phyloP scores from a whole-genome alignment of 92 coral and sea anemone genomes.

The Desmophyllum pertusum region DNA sequence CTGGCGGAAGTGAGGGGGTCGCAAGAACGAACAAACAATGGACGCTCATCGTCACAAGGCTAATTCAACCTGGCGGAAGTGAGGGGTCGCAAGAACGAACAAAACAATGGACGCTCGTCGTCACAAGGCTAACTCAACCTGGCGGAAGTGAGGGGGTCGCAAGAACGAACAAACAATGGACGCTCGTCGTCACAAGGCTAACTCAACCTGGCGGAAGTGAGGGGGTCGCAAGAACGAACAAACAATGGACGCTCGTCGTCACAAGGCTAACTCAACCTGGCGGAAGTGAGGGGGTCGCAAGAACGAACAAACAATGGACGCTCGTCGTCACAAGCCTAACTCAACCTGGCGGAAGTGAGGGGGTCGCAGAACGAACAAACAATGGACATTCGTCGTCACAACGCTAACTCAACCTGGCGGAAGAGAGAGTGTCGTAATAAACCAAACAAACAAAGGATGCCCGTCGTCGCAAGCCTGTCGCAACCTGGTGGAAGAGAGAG shows the following conservation, averaged over 20 bases:
- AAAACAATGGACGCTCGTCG: slow-evolving; percentile 30
- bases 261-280: slow-evolving; percentile 39
- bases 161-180: slow-evolving; percentile 29
- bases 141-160: slow-evolving; percentile 29
- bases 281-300: slow-evolving; percentile 35
- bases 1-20: too few relatives aligned
- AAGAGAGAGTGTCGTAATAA: too few relatives aligned
- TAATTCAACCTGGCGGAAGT: too few relatives aligned
- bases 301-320: slow-evolving; percentile 35
- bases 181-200: slow-evolving; percentile 40
- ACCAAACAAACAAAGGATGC: too few relatives aligned
- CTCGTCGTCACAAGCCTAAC: slow-evolving; percentile 43
- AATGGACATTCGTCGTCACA: too few relatives aligned
- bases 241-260: slow-evolving; percentile 34
- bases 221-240: slow-evolving; percentile 37
- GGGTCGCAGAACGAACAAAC: too few relatives aligned
- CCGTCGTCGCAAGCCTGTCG: too few relatives aligned
- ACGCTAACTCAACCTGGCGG: too few relatives aligned
- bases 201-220: slow-evolving; percentile 29
- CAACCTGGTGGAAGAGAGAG: too few relatives aligned
- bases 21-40: too few relatives aligned
- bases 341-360: slow-evolving; percentile 32
- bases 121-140: slow-evolving; percentile 35
- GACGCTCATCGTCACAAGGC: too few relatives aligned
- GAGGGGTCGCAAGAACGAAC: too few relatives aligned